These are phyloP conservation scores for Mohoua ochrocephala DNA, from an alignment of 2,113 vertebrate genomes.

Conservation along the genomic window DNA sequence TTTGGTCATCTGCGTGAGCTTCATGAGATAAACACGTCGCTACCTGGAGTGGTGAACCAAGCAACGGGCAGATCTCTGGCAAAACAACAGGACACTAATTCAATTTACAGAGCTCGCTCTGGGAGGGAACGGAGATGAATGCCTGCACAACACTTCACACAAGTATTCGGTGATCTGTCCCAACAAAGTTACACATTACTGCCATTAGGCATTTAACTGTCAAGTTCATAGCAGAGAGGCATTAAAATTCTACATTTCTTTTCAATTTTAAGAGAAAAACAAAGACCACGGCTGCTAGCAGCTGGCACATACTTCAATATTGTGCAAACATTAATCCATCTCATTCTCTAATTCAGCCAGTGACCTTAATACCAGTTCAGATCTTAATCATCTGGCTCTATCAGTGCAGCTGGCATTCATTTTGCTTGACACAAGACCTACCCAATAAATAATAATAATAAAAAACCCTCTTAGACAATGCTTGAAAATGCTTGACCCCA, in stretches of 20 bases:
- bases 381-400: slow-evolving; percentile 46
- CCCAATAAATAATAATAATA: slow-evolving; percentile 5
- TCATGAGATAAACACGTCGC: neutral
- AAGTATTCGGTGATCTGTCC: neutral
- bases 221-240: neutral
- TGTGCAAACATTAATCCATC: slow-evolving; percentile 57
- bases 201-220: neutral
- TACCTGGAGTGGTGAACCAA: neutral
- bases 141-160: neutral
- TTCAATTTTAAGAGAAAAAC: neutral
- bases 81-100: neutral
- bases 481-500: neutral
- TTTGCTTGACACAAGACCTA: neutral
- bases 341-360: slow-evolving; percentile 43
- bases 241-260: neutral
- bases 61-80: neutral
- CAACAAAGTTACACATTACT: neutral
- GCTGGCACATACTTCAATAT: slow-evolving; percentile 40
- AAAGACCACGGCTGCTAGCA: neutral
- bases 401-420: slow-evolving; percentile 3
- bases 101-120: neutral
- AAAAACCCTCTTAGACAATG: neutral
- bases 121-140: neutral
- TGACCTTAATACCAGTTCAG: slow-evolving; percentile 68
- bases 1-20: neutral